Base-by-base conservation (phyloP, 1,140 invertebrate genomes). In the Leptinotarsa texana region DNA sequence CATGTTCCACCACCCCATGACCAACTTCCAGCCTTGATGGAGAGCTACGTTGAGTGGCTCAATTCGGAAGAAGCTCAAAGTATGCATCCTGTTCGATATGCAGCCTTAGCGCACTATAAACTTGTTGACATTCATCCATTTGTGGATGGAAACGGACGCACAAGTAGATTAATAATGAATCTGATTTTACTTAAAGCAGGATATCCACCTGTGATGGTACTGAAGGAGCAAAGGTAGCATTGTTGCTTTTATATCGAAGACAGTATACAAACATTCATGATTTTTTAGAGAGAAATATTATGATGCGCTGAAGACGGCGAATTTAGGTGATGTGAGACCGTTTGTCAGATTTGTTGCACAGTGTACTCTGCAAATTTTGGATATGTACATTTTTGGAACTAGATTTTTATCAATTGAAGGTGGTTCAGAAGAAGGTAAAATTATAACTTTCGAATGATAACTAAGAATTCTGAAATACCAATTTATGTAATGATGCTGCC, bases 121-220 rank as follows among this genome's bases (percentile, higher is more conserved):
- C 84, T 99, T 68, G 97, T 98, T 1, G 93, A 95, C 81, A 97
- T 98, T 79, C 96, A 99, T 88, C 95, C 95, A 1, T 97, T 97
- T 84, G 90, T 91, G 0, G 95, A 97, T 85, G 97, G 97, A 42
- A 99, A 99, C 85, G 98, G 97, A 1, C 89, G 98, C 80, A 99
- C 97, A 0, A 96, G 96, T 3, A 87, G 97, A 57, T 88, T 99
- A 11, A 87, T 99, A 1, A 99, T 99, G 97, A 99, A 99, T 85
- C 90, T 97, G 75, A 93, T 99, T 75, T 88, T 99, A n/a, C 98
- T 99, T 94, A 94, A 96, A 85, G 94, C 95, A n/a, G 97, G 97
- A 1, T 99, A 95, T 87, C 97, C 97, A 4, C 96, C 97, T 1
- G 95, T 98, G 5, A 98, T 98, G 68, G 95, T 99, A 71, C 90